Conservation (phyloP, 2,113 vertebrate species). For the Mesembrinibis cayennensis region DNA sequence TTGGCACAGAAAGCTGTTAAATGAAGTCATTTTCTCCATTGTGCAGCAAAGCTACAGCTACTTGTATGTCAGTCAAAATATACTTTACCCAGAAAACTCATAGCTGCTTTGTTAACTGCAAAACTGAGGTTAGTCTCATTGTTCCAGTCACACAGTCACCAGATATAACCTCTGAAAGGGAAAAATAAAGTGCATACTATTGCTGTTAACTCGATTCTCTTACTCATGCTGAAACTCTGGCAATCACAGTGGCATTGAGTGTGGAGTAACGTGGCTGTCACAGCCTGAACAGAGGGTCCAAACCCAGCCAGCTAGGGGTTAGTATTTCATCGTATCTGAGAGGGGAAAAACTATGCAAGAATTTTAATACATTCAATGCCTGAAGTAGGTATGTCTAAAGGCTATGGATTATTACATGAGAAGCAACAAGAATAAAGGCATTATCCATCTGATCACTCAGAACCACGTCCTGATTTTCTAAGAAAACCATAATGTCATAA, state of each 20-base stretch:
- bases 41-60: conserved; percentile 44
- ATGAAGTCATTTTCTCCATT: conserved; percentile 61
- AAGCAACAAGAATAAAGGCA: background rate
- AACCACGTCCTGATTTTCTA: background rate
- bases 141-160: conserved; percentile 41
- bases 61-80: conserved; percentile 57
- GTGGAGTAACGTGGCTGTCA: background rate
- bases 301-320: background rate
- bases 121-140: conserved; percentile 34
- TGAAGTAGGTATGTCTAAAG: background rate
- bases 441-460: background rate
- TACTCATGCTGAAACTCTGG: background rate
- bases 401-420: background rate
- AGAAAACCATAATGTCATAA: background rate
- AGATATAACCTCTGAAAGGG: conserved; percentile 15
- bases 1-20: conserved; percentile 60
- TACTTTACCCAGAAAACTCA: conserved; percentile 31
- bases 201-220: background rate
- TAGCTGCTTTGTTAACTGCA: conserved; percentile 31
- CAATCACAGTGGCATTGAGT: background rate
- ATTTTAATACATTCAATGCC: background rate
- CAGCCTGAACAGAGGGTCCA: background rate
- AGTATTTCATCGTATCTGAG: background rate
- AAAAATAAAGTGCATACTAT: background rate
- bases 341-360: background rate